Base-by-base conservation (phyloP, 1,140 invertebrate genomes). In the Pteromalus puparum region DNA sequence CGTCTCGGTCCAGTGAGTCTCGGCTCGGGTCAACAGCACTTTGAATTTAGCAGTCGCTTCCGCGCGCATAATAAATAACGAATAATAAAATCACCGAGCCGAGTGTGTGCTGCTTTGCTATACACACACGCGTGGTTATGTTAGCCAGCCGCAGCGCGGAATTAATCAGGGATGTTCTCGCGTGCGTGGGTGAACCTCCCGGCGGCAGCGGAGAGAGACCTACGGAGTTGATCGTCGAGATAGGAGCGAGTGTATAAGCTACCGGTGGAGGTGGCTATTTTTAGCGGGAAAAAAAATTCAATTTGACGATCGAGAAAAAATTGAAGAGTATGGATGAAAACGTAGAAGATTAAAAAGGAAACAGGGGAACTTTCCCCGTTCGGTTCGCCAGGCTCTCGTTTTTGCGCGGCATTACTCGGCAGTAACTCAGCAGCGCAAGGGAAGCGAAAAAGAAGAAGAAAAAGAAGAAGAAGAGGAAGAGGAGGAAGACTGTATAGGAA, bases 1-100 rank as follows among this genome's bases (percentile, higher is more conserved):
- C 85, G 91, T 92, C 87, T 90, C 91, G 91, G 90, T 92, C 91
- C 90, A 92, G 88, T 86, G 91, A 91, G 86, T 88, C 77, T 78
- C 82, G 86, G 90, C 90, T 61, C 3, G 38, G 73, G 42, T 92
- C 91, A 91, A 92, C 91, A 92, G 91, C 91, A 92, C 90, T 88
- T 87, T 86, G 85, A 86, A 91, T 90, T 91, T 88, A 90, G 82
- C 79, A 82, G 86, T n/a, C 76, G 72, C 21, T 61, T 76, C n/a
- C 86, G 70, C 84, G 88, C 86, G 83, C 86, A 46, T 38, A 88
- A 90, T 89, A 87, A 87, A 86, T 88, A 75, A 88, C 84, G 87
- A 88, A 89, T 87, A 89, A 90, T 88, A 89, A 89, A 89, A 89
- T 87, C 85, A 85, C 73, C 65, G 86, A 86, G 89, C 86, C 86